Percentiles rank a stretch among this genome's conserved stretches.
Conservation (phyloP, 2,113 vertebrate species). For the Macaca nemestrina region DNA sequence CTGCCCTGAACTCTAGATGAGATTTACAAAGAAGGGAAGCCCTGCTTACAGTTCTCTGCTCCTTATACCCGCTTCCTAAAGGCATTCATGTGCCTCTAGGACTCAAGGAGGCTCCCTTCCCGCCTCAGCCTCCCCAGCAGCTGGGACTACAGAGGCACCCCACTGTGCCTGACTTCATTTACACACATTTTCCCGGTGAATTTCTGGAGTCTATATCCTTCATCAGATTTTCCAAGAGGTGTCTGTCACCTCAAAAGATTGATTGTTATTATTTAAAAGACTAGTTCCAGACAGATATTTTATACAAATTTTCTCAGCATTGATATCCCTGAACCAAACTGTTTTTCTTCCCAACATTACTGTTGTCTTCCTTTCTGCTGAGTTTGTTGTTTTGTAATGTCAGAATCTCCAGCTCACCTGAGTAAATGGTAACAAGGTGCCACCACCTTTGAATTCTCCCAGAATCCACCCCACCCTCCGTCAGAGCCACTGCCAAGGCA, state of each 20-base stretch:
- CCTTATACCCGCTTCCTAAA: not conserved
- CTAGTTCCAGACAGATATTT: not conserved
- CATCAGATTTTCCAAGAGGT: not conserved
- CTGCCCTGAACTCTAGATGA: not conserved
- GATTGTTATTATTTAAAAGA: not conserved
- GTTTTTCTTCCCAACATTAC: not conserved
- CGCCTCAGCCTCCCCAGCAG: too few species aligned
- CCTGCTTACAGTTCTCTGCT: not conserved
- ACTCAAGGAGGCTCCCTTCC: not conserved
- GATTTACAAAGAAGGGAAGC: slow-evolving; percentile 49
- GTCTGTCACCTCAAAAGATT: not conserved
- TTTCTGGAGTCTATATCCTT: not conserved
- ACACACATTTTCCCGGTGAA: not conserved
- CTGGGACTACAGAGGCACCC: too few species aligned
- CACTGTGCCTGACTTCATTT: not conserved
- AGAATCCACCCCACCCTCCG: not conserved
- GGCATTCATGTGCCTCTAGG: not conserved
- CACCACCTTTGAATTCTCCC: not conserved
- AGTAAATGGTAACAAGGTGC: not conserved
- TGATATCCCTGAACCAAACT: slow-evolving; percentile 5
- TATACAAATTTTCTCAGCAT: not conserved
- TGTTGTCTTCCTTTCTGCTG: not conserved
- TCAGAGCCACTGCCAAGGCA: too few species aligned
- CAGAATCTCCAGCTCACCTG: not conserved
- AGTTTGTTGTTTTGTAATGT: not conserved